Base-by-base conservation (phyloP, 2,113 vertebrate species). In the Phycodurus eques region DNA sequence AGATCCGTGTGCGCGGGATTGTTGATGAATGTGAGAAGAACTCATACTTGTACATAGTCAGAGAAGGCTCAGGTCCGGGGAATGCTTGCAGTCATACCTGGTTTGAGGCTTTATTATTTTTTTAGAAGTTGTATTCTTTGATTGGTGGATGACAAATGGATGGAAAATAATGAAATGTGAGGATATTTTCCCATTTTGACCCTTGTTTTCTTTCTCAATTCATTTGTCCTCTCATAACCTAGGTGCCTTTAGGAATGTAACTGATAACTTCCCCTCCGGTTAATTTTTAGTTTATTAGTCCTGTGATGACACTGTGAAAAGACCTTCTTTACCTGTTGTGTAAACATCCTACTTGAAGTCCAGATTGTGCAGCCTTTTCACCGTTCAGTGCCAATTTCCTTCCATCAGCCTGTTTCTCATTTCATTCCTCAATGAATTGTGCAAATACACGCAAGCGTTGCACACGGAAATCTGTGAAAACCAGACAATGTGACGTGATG, bases 311-410 rank as follows among this genome's bases (percentile, higher is more conserved):
- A 85, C 82, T 89, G 86, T 90, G 87, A 88, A 84, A 75, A 78
- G 42, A 72, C 56, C 14, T 43, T 57, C 35, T 72, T 84, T 83
- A 70, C 57, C 67, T 84, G 71, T 65, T 11, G 47, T 74, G 43
- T 9, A 46, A 44, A 44, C 20, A 11, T 70, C 31, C 68, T 62
- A 77, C 76, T 72, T 68, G 71, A 80, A 74, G 69, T 87, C 77
- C 81, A 85, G 84, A 79, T 90, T 81, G 73, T 71, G 87, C 88
- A 87, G 92, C 92, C 92, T 93, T 93, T 87, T 88, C 71, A 92
- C 90, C 92, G 86, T 88, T 85, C 67, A 88, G 92, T 94, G 92
- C 93, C 93, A 88, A 68, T 81, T 86, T 78, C 71, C 75, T 84
- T 79, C 39, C 85, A 77, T 76, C 49, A 73, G 72, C 65, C 51